phyloP scores from a whole-genome alignment of 2,113 vertebrate species.

The Merops nubicus region DNA sequence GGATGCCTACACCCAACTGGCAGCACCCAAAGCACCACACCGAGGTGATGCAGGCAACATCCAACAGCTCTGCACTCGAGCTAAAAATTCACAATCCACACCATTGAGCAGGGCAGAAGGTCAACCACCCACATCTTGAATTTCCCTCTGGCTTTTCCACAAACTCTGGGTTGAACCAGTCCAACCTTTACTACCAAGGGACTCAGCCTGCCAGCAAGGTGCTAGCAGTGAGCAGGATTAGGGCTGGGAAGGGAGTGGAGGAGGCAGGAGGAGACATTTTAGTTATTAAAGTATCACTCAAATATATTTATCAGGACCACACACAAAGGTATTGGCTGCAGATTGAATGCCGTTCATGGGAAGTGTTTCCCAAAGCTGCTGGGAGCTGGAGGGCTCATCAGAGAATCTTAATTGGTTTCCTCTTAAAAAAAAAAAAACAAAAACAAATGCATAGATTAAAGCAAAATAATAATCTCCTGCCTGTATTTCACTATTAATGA shows the following conservation, averaged over 20 bases:
- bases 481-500: background rate
- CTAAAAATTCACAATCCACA: background rate
- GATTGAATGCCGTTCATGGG: background rate
- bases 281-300: background rate
- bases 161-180: background rate
- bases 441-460: constrained; percentile 41
- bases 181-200: background rate
- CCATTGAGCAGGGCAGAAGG: accelerated
- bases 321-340: constrained; percentile 28
- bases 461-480: background rate
- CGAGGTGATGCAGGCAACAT: background rate
- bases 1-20: accelerated
- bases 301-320: constrained; percentile 32
- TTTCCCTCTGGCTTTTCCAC: background rate
- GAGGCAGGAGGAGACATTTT: background rate
- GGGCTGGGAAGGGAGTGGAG: background rate
- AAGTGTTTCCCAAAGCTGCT: background rate
- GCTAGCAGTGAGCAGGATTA: background rate
- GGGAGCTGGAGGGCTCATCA: constrained; percentile 48
- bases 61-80: background rate
- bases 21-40: background rate
- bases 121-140: background rate
- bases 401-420: constrained; percentile 60
- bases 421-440: constrained; percentile 26
- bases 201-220: background rate